Percentiles rank a stretch among this genome's conserved stretches.
These are phyloP conservation scores for Nothoprocta pentlandii DNA, from an alignment of 2,113 vertebrate genomes.

Conservation along the genomic window DNA sequence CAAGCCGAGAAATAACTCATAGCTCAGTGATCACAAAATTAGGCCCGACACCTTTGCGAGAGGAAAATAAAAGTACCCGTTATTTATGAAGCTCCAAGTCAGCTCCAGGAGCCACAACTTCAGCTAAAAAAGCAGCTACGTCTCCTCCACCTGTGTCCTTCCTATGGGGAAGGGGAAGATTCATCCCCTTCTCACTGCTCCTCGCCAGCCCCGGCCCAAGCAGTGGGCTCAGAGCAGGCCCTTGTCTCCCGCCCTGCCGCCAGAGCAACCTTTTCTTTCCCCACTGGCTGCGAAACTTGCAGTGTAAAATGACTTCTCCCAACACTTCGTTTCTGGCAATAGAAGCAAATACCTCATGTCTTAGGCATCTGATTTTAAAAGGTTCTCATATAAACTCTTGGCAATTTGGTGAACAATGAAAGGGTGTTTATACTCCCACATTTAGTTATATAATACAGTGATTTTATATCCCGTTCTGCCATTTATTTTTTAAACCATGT, in stretches of 20 bases:
- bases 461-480: not conserved
- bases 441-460: not conserved
- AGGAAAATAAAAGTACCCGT: not conserved
- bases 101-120: not conserved
- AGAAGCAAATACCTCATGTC: not conserved
- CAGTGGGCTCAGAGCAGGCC: not conserved
- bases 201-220: not conserved
- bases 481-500: not conserved
- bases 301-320: not conserved
- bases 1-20: not conserved
- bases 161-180: not conserved
- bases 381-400: not conserved
- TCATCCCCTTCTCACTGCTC: not conserved
- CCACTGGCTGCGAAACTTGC: not conserved
- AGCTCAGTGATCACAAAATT: fast-evolving
- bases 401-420: not conserved
- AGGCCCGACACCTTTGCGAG: not conserved
- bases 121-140: not conserved
- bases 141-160: not conserved
- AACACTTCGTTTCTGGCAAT: not conserved
- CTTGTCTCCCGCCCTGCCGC: not conserved
- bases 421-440: not conserved
- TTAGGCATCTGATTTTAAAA: not conserved
- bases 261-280: not conserved
- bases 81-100: not conserved